Base-by-base conservation (phyloP, 2,888 invertebrate genomes). In the Hedya salicella region DNA sequence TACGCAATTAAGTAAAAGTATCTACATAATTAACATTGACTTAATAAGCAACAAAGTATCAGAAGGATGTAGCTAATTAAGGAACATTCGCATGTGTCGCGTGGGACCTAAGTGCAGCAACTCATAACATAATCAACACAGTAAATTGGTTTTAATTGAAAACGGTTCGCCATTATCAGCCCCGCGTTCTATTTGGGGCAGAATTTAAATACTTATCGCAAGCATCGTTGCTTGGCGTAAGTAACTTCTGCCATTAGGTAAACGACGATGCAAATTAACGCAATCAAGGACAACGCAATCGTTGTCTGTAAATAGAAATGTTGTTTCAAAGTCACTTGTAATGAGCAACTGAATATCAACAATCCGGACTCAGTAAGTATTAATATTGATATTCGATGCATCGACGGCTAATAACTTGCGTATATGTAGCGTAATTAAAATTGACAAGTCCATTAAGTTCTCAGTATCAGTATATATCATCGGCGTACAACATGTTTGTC, bases 201-300 rank as follows among this genome's bases (percentile, higher is more conserved):
- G 75, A 76, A 82, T 82, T 82, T 79, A 68, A 82, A 82, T 82
- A 81, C 67, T 77, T 81, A 81, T 80, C 80, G 68, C 71, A 46
- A 25, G 13, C 65, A 48, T 44, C 52, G 59, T 59, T 44, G 36
- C 53, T 56, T 67, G 44, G 25, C 14, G 56, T 56, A 68, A 53
- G 64, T 67, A 64, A 67, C 69, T 69, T 70, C 70, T 70, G 69
- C 72, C 67, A 69, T 70, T 66, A 70, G 67, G 71, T 72, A 71
- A 70, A 67, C 68, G 67, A 68, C 68, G 72, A 79, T 78, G 78
- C 77, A 78, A 77, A 77, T 79, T 73, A 62, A 69, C 69, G 71
- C 71, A 76, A 77, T 78, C 78, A 79, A 79, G 81, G 80, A 72
- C 77, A 30, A 9, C 6, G 16, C 44, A 65, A 71, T 71, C 75